Evolutionary conservation across 2,113 vertebrate species (phyloP).

Genomic region (Pseudorhombus dupliciocellatus): DNA sequence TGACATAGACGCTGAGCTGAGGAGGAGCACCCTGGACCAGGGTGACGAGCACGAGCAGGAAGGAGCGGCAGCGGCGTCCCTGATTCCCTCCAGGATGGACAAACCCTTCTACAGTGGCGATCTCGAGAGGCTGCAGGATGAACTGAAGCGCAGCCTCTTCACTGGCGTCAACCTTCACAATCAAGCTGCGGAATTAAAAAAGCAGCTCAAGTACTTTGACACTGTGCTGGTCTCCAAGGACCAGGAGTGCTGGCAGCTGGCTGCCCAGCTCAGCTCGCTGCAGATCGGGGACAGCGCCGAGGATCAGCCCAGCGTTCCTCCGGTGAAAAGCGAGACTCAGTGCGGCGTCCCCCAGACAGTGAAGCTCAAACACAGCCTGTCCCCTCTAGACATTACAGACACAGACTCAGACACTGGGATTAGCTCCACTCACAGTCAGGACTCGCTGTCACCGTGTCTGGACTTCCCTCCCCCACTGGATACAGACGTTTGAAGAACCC

Average conservation of each 20-base stretch:
- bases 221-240: constrained; percentile 84
- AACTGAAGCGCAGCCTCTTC: constrained; percentile 87
- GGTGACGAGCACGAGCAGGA: constrained; percentile 37
- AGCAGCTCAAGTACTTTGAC: constrained; percentile 85
- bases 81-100: constrained; percentile 40
- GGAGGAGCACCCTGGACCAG: constrained; percentile 14
- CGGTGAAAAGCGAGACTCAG: constrained; percentile 68
- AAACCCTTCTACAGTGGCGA: constrained; percentile 70
- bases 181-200: constrained; percentile 86
- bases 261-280: constrained; percentile 84
- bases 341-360: constrained; percentile 53
- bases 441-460: constrained; percentile 87
- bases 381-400: constrained; percentile 85
- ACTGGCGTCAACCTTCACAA: constrained; percentile 86
- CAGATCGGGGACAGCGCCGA: constrained; percentile 72
- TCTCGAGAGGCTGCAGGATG: constrained; percentile 81
- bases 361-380: constrained; percentile 79
- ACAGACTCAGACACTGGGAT: constrained; percentile 99
- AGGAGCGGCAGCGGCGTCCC: constrained; percentile 50
- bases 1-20: constrained; percentile 89
- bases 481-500: constrained; percentile 74
- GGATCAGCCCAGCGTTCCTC: constrained; percentile 10
- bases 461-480: constrained; percentile 79
- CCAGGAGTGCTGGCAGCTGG: constrained; percentile 89
- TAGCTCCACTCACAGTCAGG: constrained; percentile 96